Conservation (phyloP, 2,797 vertebrate species). For the Emys orbicularis region DNA sequence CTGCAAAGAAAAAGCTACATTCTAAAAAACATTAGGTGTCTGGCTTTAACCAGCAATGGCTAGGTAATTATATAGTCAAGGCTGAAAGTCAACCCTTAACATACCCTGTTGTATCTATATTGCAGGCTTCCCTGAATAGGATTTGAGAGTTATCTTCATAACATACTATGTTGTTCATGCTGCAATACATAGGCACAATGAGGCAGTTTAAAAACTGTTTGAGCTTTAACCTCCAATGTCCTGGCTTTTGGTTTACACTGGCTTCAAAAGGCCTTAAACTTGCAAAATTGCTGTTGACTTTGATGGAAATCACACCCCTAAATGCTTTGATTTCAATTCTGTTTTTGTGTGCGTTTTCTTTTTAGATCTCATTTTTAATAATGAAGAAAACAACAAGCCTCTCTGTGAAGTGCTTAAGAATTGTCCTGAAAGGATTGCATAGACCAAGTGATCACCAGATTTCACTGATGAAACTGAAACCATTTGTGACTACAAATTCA, state of each 20-base stretch:
- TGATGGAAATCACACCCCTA: neutral
- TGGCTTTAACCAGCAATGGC: neutral
- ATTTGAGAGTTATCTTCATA: neutral
- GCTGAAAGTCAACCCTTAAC: neutral
- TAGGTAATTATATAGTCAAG: accelerated
- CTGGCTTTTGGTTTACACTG: neutral
- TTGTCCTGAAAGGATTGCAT: neutral
- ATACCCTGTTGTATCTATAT: neutral
- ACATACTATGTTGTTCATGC: neutral
- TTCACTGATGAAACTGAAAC: neutral
- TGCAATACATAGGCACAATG: neutral
- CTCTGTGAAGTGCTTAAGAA: neutral
- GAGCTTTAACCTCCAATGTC: conserved; percentile 14
- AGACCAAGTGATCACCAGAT: neutral
- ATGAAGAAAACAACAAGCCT: neutral
- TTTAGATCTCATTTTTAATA: neutral
- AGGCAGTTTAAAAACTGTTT: neutral
- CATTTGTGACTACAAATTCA: neutral
- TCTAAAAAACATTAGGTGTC: neutral
- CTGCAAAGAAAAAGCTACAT: neutral
- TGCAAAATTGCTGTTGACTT: neutral
- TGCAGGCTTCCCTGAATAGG: neutral
- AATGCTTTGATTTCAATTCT: neutral
- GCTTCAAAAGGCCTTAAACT: neutral
- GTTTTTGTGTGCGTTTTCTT: neutral